These are phyloP conservation scores for Danaus chrysippus DNA, from an alignment of 2,888 invertebrate species.

Conservation along the genomic window DNA sequence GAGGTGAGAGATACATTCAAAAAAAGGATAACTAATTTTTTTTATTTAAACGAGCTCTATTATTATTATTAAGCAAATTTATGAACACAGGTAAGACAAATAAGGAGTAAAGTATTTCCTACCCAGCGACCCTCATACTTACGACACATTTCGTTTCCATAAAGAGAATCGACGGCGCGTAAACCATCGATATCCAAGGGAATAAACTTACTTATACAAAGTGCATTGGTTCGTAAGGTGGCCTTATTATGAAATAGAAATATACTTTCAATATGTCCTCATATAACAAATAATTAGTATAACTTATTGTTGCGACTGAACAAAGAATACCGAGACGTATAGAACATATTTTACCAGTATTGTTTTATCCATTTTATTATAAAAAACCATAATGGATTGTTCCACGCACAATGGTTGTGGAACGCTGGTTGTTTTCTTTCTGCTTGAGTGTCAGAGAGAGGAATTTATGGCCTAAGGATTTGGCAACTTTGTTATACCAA, in stretches of 20 bases:
- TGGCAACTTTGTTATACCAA: constrained; percentile 33
- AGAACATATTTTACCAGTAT: constrained; percentile 29
- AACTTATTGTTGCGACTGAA: constrained; percentile 11
- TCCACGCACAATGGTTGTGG: constrained; percentile 30
- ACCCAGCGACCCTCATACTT: constrained; percentile 28
- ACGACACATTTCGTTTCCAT: constrained; percentile 45
- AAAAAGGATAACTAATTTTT: neutral
- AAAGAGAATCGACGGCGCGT: constrained; percentile 56
- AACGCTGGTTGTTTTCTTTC: constrained; percentile 29
- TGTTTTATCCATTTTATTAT: constrained; percentile 31
- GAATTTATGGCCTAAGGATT: constrained; percentile 33
- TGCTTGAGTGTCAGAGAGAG: constrained; percentile 31
- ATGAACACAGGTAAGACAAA: constrained; percentile 28
- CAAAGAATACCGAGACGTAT: constrained; percentile 18
- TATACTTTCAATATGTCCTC: constrained; percentile 11
- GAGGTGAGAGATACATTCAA: neutral
- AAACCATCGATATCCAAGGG: constrained; percentile 41
- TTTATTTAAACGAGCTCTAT: constrained; percentile 18
- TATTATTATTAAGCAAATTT: constrained; percentile 31
- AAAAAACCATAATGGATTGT: constrained; percentile 31
- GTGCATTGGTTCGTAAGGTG: constrained; percentile 23
- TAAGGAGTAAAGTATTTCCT: constrained; percentile 32
- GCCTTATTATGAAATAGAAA: constrained; percentile 18
- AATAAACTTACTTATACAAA: constrained; percentile 36
- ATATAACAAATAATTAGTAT: constrained; percentile 3